Base-by-base conservation (phyloP, 2,888 invertebrate species). In the Nycteola revayana region DNA sequence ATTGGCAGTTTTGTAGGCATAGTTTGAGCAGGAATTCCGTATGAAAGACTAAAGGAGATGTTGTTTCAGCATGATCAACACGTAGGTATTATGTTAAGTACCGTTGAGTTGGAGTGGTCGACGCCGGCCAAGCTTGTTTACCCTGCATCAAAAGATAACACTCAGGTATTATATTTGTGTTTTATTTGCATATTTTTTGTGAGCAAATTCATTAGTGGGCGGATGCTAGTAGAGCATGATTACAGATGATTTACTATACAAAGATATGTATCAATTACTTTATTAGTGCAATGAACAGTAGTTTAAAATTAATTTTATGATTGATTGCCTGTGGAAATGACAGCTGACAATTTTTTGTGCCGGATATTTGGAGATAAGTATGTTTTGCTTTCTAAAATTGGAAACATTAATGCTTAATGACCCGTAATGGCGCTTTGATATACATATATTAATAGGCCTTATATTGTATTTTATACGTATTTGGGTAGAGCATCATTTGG, bases 111-210 rank as follows among this genome's bases (percentile, higher is more conserved):
- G 45, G 46, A 60, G 60, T 60, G 57, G 48, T 45, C 45, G 50
- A 51, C 49, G 59, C 47, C 61, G 57, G 45, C 55, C 48, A 52
- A 60, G 64, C 64, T 64, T 69, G 63, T 63, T 67, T 70, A 65
- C 42, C 28, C 31, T 55, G 44, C 49, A 43, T 42, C 41, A 49
- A 52, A 35, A 53, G 60, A 68, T 65, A 65, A 55, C 62, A 59
- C 46, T 51, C 53, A 53, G 42, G 54, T 49, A 62, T 59, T 49
- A 62, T 59, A 68, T 72, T 72, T 73, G 66, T 60, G 54, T 54
- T 51, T 37, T 35, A 72, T 76, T 72, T 53, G 59, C 73, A 75
- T 76, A 73, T 76, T 77, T 77, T 77, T 75, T 73, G 65, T 63
- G 44, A 40, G 36, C 31, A 49, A 42, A 54, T 53, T 55, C 49